A percentile compares a stretch with the other conserved stretches of the same genome.
phyloP scores from a whole-genome alignment of 92 coral and sea anemone species.

The Plumapathes pennacea region DNA sequence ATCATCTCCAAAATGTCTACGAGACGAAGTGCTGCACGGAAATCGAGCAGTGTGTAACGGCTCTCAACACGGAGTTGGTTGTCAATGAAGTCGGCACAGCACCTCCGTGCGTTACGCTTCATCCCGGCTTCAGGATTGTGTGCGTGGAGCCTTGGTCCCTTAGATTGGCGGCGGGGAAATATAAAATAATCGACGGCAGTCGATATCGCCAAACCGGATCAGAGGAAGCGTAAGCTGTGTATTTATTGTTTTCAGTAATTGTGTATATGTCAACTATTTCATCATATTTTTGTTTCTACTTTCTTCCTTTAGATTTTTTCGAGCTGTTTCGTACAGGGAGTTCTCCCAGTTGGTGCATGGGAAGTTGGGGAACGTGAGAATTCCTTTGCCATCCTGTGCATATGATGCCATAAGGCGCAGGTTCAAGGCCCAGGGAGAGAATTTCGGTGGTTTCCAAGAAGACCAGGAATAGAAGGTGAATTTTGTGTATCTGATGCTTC shows the following conservation, averaged over 20 bases:
- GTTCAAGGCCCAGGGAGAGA: constrained; percentile 16
- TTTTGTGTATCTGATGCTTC: no score
- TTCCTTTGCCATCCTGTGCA: constrained; percentile 54
- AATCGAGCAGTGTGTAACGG: constrained; percentile 23
- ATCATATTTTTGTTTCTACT: no score
- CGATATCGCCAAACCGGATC: constrained; percentile 11
- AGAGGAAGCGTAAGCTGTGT: constrained; percentile 6
- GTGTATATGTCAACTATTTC: not conserved
- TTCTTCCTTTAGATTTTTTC: constrained; percentile 20
- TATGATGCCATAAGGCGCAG: constrained; percentile 27
- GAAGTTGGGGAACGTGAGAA: constrained; percentile 36
- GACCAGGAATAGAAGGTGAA: no score
- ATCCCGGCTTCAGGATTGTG: constrained; percentile 5
- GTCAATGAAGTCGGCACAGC: constrained; percentile 14
- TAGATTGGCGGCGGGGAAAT: constrained; percentile 11
- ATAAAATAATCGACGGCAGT: constrained; percentile 5
- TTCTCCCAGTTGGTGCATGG: constrained; percentile 51
- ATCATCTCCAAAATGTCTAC: constrained; percentile 7
- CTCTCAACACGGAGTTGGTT: constrained; percentile 18
- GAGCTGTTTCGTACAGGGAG: constrained; percentile 51
- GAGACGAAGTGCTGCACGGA: constrained; percentile 36
- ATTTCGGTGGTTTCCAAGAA: constrained; percentile 13
- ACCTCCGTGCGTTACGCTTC: constrained; percentile 21
- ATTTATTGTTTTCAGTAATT: not conserved
- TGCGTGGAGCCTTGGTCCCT: constrained; percentile 10